Evolutionary conservation across 1,140 invertebrate genomes (phyloP), one percentile per base, ranked within the genome.

Genomic region (Sesamia nonagrioides): DNA sequence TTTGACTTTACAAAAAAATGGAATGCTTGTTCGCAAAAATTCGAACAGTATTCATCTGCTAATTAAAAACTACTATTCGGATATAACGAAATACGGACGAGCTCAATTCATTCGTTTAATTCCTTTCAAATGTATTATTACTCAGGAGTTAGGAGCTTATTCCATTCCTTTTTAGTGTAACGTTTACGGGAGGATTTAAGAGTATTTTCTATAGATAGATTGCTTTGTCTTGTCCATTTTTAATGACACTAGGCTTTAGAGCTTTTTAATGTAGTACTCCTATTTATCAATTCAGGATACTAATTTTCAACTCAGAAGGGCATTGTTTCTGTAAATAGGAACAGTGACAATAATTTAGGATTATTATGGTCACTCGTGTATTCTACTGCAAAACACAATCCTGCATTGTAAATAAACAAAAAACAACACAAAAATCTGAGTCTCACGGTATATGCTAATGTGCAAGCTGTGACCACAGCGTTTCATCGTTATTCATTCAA

Each of bases 401-500:
- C 17, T 48, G 21, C 21, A 72, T 54, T 11, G n/a, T 52, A 52
- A 15, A 54, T 17, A 72, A 72, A 54, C 1, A 56, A 54, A 54
- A 72, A 42, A 54, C 8, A 69, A 33, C 0, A 15, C 9, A 72
- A 54, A 72, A 72, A 18, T 56, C 33, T 11, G 42, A 60, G 21
- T 75, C 27, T 61, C 42, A n/a, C 74, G 60, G 68, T 21, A 27
- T 60, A 74, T 74, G 60, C 42, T 63, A 63, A 66, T 76, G 27
- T 54, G n/a, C 74, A 76, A 66, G 60, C 58, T 76, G 74, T 9
- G 74, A 58, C 58, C 74, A 50, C 60, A 52, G 48, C 63, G 40
- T 18, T 52, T n/a, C 48, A 48, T 76, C 74, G 61, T 76, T 76
- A 76, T 76, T 76, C 74, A 76, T 76, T 76, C 58, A 63, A 76